Evolutionary conservation across 92 coral and sea anemone species (phyloP), one percentile per base, ranked within the genome.

Genomic region (Bergia puertoricense): DNA sequence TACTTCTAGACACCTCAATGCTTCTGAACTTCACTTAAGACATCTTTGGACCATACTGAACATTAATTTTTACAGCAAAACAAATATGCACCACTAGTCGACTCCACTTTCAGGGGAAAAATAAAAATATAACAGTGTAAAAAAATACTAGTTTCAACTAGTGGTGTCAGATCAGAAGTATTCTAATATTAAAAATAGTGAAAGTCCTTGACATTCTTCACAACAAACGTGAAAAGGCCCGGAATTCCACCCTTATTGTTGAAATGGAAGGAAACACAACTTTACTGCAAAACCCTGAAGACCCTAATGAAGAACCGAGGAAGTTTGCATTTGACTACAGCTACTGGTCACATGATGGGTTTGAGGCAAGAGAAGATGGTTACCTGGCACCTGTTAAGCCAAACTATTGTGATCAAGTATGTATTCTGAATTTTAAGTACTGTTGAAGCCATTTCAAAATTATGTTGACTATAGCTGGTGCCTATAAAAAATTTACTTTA

Each of bases 331-430:
- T 96, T 91, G 99, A 96, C 84, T 95, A 86, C 89, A 96, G 99
- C 85, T 96, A 96, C 88, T 96, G 99, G 99, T 96, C 99, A 2
- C 97, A 96, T 82, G 98, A 96, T 82, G 97, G 98, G 9, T 96
- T 95, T 91, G 93, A 92, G 82, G 95, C 90, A 42, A 91, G 88
- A 54, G 93, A 91, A 0, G 93, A 93, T 69, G 99, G 99, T 8
- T 96, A 96, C 76, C 77, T 96, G 74, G 89, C 73, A 42, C 85
- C 91, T 15, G 65, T 90, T 20, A 79, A 37, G 38, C 94, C 99
- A 72, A 79, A 95, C 88, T 96, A 96, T 65, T 95, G 95, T 23
- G 99, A 96, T 83, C 99, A 96, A 98, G 99, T 95, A 77, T 16
- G 68, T 82, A 11, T 8, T 6, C 14, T 18, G 65, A 22, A 18